These are phyloP conservation scores for Cephus sareptanus DNA, from an alignment of 2,888 invertebrate species.

Conservation along the genomic window DNA sequence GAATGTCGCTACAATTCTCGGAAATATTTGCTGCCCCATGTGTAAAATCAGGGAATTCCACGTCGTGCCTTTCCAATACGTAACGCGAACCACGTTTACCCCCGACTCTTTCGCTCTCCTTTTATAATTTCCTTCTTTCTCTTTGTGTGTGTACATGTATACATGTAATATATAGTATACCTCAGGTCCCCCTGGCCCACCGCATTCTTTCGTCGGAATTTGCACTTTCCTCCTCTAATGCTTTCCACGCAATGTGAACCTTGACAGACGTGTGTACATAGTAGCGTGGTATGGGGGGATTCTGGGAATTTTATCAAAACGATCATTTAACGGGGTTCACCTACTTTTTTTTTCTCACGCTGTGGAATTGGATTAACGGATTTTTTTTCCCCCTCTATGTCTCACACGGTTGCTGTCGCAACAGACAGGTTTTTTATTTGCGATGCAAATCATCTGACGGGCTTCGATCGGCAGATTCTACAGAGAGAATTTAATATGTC, in stretches of 20 bases:
- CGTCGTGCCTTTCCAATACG: constrained; percentile 43
- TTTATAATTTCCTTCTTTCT: constrained; percentile 11
- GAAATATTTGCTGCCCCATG: constrained; percentile 40
- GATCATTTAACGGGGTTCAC: neutral
- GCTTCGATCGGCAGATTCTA: neutral
- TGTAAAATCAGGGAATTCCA: constrained; percentile 45
- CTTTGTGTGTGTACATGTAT: neutral
- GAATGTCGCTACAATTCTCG: constrained; percentile 19
- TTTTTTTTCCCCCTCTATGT: no score
- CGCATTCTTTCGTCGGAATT: constrained; percentile 44
- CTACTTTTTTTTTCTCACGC: neutral
- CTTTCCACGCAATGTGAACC: constrained; percentile 15
- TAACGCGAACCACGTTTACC: constrained; percentile 24
- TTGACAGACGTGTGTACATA: neutral
- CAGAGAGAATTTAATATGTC: neutral
- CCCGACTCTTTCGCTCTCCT: constrained; percentile 13
- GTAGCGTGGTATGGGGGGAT: neutral
- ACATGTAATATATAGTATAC: neutral
- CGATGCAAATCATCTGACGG: neutral
- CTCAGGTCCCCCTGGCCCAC: neutral
- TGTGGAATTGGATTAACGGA: neutral
- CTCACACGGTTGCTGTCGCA: no score
- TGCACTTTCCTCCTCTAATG: constrained; percentile 34
- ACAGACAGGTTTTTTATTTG: neutral
- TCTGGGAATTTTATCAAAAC: neutral